Evolutionary conservation across 2,888 invertebrate species (phyloP), one percentile per base, ranked within the genome.

Genomic region (Plagiodera versicolora): DNA sequence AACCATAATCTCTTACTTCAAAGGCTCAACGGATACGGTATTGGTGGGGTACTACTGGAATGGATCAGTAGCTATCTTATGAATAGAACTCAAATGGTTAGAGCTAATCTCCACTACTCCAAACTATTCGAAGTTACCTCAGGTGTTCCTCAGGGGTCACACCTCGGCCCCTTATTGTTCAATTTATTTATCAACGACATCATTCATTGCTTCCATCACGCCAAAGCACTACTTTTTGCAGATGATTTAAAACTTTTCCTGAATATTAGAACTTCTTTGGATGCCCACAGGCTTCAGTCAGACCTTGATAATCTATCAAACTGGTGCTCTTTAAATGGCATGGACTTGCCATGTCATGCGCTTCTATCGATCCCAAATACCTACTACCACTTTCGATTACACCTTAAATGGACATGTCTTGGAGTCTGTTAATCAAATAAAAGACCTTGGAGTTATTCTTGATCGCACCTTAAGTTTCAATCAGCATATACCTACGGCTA

Each of bases 41-140:
- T 48, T 20, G 20, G 48, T 48, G 48, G 48, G 20, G 48, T 48
- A 48, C 20, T 18, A 48, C 48, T 6, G 48, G 19, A 48, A 19
- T 48, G 48, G 48, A 48, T 48, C 48, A 48, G 48, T 48, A 19
- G 48, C 48, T 48, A 48, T 48, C 48, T 48, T 10, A 48, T 24
- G 20, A 48, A 16, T 19, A 19, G 2, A 14, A 48, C 48, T 48
- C 48, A 48, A 48, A 19, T 48, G 20, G 19, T 48, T 48, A 48
- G 48, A 48, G 48, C 48, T 20, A 18, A 48, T 48, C 48, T 11
- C 24, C 48, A 48, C 48, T 20, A 48, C 18, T 48, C 48, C 48
- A 48, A 19, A 48, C 14, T 48, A 48, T 48, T 28, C 28, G 28
- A 28, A 28, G 28, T 28, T 28, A 9, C 28, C 28, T 28, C 28